Conservation (phyloP, 2,888 invertebrate genomes). For the Yponomeuta plumbellus region DNA sequence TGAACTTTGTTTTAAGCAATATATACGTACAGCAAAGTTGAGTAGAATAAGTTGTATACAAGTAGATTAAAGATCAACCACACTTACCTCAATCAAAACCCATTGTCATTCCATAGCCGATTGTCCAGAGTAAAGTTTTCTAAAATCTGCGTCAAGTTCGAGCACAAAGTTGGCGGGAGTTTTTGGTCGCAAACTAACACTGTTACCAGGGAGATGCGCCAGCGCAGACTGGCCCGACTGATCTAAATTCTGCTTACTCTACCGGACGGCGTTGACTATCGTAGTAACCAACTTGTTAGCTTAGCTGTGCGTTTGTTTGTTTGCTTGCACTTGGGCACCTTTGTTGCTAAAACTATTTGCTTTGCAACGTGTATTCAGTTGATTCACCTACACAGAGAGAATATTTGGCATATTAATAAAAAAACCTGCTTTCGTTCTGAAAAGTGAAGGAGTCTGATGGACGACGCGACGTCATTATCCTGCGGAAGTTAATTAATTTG, state of each 20-base stretch:
- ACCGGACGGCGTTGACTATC: neutral
- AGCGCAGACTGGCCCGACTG: slow-evolving; percentile 8
- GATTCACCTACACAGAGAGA: no score
- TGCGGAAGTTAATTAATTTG: no score
- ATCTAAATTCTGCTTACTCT: slow-evolving; percentile 2
- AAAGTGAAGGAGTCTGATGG: no score
- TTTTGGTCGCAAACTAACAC: neutral
- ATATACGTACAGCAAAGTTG: no score
- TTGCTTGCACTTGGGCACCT: neutral
- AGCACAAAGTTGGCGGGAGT: neutral
- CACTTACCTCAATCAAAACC: slow-evolving; percentile 5
- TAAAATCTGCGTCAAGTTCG: neutral
- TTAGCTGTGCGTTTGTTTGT: neutral
- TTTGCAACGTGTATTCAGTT: neutral
- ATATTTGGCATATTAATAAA: no score
- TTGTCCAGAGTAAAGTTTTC: slow-evolving; percentile 3
- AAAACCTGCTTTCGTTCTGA: no score
- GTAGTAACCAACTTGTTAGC: neutral
- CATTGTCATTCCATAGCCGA: neutral
- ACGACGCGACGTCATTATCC: no score
- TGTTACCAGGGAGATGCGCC: slow-evolving; percentile 1
- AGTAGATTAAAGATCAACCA: neutral
- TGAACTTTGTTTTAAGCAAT: no score
- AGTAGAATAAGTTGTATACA: neutral
- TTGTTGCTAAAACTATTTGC: neutral